Percentiles rank a stretch among this genome's conserved stretches.
Conservation (phyloP, 2,797 vertebrate species). For the Euthynnus affinis region DNA sequence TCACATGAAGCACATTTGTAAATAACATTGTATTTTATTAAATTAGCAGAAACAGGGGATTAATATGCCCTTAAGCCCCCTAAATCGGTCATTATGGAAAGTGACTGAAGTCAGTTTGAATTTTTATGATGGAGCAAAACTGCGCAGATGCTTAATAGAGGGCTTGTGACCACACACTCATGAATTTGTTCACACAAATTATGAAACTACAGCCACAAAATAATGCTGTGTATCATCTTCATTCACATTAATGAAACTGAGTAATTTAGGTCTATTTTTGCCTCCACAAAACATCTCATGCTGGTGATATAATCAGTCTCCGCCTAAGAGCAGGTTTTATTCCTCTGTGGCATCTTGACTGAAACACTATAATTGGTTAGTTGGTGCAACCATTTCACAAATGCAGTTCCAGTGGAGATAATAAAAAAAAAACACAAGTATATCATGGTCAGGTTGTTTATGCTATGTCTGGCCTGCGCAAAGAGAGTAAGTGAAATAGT, state of each 20-base stretch:
- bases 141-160: conserved; percentile 37
- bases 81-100: conserved; percentile 41
- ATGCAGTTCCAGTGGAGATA: not conserved
- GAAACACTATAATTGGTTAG: conserved; percentile 64
- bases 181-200: conserved; percentile 44
- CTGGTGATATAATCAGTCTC: conserved; percentile 63
- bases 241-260: conserved; percentile 61
- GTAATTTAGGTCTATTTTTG: conserved; percentile 68
- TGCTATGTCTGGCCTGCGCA: conserved; percentile 2
- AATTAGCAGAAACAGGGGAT: conserved; percentile 27
- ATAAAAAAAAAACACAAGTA: not conserved
- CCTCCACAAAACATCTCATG: conserved; percentile 59
- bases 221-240: conserved; percentile 62
- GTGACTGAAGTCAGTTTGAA: conserved; percentile 34
- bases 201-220: conserved; percentile 41
- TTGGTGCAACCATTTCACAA: conserved; percentile 42
- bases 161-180: conserved; percentile 11
- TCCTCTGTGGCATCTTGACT: conserved; percentile 69
- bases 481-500: not conserved
- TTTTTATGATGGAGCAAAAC: conserved; percentile 36
- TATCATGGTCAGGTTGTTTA: not conserved
- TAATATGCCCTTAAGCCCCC: conserved; percentile 6
- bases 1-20: not conserved
- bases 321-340: conserved; percentile 57
- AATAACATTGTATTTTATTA: conserved; percentile 8